Conservation (phyloP, 1,140 invertebrate species). For the Papilio aristodemus region DNA sequence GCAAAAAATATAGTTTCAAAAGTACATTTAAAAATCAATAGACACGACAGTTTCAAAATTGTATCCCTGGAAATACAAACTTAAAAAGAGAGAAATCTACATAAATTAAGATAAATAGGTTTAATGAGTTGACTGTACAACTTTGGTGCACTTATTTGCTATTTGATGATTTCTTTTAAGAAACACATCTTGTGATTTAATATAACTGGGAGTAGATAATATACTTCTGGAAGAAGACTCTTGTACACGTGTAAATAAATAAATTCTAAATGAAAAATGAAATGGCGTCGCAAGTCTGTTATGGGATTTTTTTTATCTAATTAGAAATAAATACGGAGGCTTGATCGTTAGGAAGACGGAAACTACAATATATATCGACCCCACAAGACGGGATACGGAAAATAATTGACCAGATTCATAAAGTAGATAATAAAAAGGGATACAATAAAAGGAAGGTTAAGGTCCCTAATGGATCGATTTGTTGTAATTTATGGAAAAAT, state of each 20-base stretch:
- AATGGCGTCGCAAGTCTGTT: too few relatives aligned
- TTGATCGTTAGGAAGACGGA: too few relatives aligned
- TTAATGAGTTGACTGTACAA: background rate
- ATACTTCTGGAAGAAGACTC: background rate
- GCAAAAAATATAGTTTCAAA: background rate
- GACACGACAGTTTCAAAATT: background rate
- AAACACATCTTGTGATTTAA: slow-evolving; percentile 1
- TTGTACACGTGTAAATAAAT: background rate
- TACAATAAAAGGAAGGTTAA: too few relatives aligned
- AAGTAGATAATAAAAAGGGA: too few relatives aligned
- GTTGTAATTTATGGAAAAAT: too few relatives aligned
- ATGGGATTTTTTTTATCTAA: too few relatives aligned
- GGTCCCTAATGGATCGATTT: too few relatives aligned
- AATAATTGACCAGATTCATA: too few relatives aligned
- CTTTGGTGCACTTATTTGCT: background rate
- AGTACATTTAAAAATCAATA: background rate
- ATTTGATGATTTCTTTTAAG: background rate
- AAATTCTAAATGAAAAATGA: background rate
- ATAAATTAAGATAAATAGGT: background rate
- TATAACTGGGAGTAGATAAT: background rate
- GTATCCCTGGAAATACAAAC: background rate
- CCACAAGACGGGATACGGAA: too few relatives aligned
- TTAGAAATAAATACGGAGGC: too few relatives aligned
- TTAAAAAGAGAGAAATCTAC: background rate
- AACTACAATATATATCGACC: too few relatives aligned